Base-by-base conservation (phyloP, 37 sponge, comb jelly and placozoan genomes). In the Ianthella basta region DNA sequence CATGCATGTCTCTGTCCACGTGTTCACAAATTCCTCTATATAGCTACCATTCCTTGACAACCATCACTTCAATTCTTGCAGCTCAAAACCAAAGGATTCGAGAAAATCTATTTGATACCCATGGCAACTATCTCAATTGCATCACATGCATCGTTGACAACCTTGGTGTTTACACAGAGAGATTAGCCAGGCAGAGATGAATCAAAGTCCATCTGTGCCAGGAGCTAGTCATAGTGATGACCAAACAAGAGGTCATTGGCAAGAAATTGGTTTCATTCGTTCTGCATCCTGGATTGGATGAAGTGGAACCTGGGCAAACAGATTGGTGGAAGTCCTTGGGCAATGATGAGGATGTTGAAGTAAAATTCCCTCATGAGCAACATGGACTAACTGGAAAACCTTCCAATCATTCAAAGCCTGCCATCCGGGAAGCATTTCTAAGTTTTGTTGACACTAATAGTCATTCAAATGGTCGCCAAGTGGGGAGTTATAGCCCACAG, bases 251-350 rank as follows among this genome's bases (percentile, higher is more conserved):
- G 18, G 87, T 80, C 0, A 44, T 35, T 10, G 21, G 66, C 15
- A 16, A 81, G 34, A 80, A 87, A 23, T 72, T 81, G 16, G 44
- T 29, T 21, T 19, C 80, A 23, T 87, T 68, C 44, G 72, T 79
- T 23, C 39, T 86, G 10, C 97, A 86, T 98, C 97, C 65, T 94
- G 93, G 19, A 94, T 88, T 75, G 25, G 61, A 92, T 87, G 55
- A 94, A 93, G 44, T 85, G 36, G 40, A 59, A 5, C 21, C 10
- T 15, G 27, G 59, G 18, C 32, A 32, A 35, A 56, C 64, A 15
- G 38, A 53, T 10, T 81, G 87, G 81, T 81, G 86, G 80, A 56
- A 79, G 12, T 14, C 44, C 8, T 56, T 86, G 54, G 44, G 38
- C 41, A 67, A 80, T 3, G 70, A 67, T 80, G 67, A 80, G 86